These are phyloP conservation scores for Philhelius pedissequus DNA, from an alignment of 2,888 invertebrate genomes.

Conservation along the genomic window DNA sequence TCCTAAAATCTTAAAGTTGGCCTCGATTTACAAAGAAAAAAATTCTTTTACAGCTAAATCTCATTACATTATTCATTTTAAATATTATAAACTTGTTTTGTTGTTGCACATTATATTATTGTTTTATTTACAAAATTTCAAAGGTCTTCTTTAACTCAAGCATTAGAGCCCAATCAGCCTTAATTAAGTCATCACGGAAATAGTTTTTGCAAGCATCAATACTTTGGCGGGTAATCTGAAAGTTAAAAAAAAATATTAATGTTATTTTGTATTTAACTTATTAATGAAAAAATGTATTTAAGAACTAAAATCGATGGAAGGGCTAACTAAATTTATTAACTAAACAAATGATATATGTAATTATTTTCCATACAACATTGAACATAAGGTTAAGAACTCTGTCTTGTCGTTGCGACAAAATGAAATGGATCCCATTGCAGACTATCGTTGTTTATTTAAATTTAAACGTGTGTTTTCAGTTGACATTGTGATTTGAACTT, in stretches of 20 bases:
- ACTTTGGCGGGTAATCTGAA: constrained; percentile 96
- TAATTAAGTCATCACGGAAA: constrained; percentile 97
- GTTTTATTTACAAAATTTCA: constrained; percentile 88
- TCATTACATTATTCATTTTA: constrained; percentile 15
- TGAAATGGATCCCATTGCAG: too few species aligned
- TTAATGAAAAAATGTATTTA: too few species aligned
- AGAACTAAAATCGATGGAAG: too few species aligned
- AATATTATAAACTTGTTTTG: constrained; percentile 2
- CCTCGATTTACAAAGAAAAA: neutral
- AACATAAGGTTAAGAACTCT: too few species aligned
- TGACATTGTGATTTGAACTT: too few species aligned
- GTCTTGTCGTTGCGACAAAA: too few species aligned
- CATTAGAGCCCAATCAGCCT: constrained; percentile 99
- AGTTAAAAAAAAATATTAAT: constrained; percentile 12
- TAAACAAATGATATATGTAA: too few species aligned
- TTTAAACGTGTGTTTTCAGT: too few species aligned
- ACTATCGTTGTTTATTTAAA: too few species aligned
- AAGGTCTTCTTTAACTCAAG: constrained; percentile 98
- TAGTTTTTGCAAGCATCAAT: constrained; percentile 99
- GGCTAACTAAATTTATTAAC: too few species aligned
- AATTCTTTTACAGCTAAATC: constrained; percentile 17
- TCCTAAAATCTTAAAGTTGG: neutral
- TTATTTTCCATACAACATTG: too few species aligned
- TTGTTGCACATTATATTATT: neutral
- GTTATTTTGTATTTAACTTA: too few species aligned